phyloP scores from a whole-genome alignment of 2,888 invertebrate genomes.

The Drosophila yooni region DNA sequence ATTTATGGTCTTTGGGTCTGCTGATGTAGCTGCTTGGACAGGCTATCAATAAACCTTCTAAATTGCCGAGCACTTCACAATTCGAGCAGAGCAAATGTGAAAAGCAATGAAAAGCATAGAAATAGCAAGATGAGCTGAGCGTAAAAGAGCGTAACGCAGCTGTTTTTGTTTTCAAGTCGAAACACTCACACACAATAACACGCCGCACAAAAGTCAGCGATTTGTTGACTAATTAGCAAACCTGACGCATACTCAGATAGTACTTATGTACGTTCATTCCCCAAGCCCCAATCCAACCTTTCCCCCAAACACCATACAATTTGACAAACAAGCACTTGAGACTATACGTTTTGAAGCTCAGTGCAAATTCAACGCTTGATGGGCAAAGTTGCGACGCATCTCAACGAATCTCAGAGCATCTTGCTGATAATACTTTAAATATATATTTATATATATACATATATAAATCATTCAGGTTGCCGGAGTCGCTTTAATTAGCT shows the following conservation, averaged over 20 bases:
- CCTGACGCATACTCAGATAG: slow-evolving; percentile 48
- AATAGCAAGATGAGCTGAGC: not conserved
- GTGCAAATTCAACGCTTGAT: slow-evolving; percentile 40
- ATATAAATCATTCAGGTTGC: not conserved
- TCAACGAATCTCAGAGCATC: slow-evolving; percentile 5
- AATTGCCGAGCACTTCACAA: slow-evolving; percentile 57
- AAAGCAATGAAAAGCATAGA: slow-evolving; percentile 17
- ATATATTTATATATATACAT: not conserved
- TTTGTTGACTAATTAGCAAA: slow-evolving; percentile 69
- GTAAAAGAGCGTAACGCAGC: slow-evolving; percentile 1
- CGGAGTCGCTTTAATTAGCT: slow-evolving; percentile 18
- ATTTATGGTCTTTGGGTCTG: slow-evolving; percentile 34
- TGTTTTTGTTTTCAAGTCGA: slow-evolving; percentile 46
- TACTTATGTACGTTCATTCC: slow-evolving; percentile 2
- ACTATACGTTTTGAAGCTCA: slow-evolving; percentile 36
- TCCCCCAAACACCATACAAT: not conserved
- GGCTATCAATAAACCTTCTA: slow-evolving; percentile 68
- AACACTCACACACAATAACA: slow-evolving; percentile 13
- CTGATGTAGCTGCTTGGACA: slow-evolving; percentile 6
- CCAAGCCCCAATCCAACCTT: not conserved
- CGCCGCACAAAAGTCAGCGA: slow-evolving; percentile 19
- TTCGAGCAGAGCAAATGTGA: slow-evolving; percentile 43
- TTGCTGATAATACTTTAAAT: not conserved
- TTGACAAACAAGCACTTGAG: slow-evolving; percentile 8
- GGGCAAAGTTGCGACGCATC: slow-evolving; percentile 21